Percentiles rank a stretch among this genome's conserved stretches.
phyloP scores from a whole-genome alignment of 37 sponge, comb jelly and placozoan genomes.

The Petrosia ficiformis region DNA sequence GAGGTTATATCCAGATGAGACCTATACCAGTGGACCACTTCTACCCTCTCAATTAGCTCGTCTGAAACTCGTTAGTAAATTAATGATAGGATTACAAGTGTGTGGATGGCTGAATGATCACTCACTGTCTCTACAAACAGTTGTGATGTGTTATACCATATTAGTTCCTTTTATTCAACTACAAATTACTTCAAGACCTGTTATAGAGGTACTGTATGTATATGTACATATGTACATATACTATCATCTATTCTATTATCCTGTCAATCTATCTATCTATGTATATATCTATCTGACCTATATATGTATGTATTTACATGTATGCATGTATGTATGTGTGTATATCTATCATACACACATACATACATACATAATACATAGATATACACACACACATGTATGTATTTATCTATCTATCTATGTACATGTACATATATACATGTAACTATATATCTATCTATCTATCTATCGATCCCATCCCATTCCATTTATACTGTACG shows the following conservation, averaged over 20 bases:
- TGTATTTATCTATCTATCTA: too few species aligned
- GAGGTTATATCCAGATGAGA: neutral
- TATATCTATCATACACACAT: too few species aligned
- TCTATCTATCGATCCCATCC: too few species aligned
- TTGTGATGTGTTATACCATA: constrained; percentile 73
- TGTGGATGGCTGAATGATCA: constrained; percentile 58
- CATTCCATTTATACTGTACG: too few species aligned
- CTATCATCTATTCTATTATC: neutral
- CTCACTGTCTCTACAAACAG: constrained; percentile 61
- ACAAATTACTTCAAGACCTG: constrained; percentile 21
- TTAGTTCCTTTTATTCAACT: constrained; percentile 81
- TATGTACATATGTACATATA: constrained; percentile 1
- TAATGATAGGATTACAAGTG: constrained; percentile 74
- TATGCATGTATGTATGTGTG: too few species aligned
- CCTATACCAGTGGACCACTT: neutral
- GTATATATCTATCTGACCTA: too few species aligned
- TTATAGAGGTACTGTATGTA: constrained; percentile 23
- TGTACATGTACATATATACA: too few species aligned
- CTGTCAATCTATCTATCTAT: neutral
- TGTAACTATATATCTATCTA: too few species aligned
- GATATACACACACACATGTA: too few species aligned
- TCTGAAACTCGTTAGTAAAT: constrained; percentile 42
- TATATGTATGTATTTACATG: too few species aligned
- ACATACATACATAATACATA: too few species aligned
- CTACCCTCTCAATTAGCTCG: constrained; percentile 36